phyloP scores from a whole-genome alignment of 2,113 vertebrate genomes.

The Phycodurus eques region DNA sequence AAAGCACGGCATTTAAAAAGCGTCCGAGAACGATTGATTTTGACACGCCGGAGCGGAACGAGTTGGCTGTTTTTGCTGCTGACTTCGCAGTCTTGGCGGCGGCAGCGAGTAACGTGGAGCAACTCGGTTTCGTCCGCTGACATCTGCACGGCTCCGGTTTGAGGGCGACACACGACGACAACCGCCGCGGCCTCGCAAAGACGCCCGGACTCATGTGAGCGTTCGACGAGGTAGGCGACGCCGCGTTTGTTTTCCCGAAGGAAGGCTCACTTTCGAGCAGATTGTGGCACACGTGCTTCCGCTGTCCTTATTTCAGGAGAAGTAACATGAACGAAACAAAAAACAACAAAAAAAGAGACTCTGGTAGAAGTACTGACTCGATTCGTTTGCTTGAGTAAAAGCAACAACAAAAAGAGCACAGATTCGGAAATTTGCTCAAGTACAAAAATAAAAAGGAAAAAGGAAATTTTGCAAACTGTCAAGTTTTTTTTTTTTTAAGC shows the following conservation, averaged over 20 bases:
- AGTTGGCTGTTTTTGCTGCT: background rate
- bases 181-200: constrained; percentile 14
- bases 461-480: no score
- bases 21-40: constrained; percentile 23
- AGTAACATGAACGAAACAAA: no score
- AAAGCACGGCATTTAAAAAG: background rate
- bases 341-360: background rate
- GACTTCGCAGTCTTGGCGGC: background rate
- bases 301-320: no score
- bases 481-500: no score
- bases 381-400: background rate
- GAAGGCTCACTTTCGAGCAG: background rate
- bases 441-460: background rate
- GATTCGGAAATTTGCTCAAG: background rate
- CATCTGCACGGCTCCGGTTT: constrained; percentile 62
- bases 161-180: constrained; percentile 24
- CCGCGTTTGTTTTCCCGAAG: background rate
- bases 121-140: constrained; percentile 43
- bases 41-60: constrained; percentile 27
- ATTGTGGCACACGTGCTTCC: background rate
- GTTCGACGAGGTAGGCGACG: constrained; percentile 44
- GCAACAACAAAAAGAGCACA: background rate
- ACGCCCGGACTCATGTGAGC: constrained; percentile 53
- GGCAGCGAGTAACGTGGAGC: constrained; percentile 30
- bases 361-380: background rate